Conservation (phyloP, 2,113 vertebrate species). For the Chaetorhynchus papuensis region DNA sequence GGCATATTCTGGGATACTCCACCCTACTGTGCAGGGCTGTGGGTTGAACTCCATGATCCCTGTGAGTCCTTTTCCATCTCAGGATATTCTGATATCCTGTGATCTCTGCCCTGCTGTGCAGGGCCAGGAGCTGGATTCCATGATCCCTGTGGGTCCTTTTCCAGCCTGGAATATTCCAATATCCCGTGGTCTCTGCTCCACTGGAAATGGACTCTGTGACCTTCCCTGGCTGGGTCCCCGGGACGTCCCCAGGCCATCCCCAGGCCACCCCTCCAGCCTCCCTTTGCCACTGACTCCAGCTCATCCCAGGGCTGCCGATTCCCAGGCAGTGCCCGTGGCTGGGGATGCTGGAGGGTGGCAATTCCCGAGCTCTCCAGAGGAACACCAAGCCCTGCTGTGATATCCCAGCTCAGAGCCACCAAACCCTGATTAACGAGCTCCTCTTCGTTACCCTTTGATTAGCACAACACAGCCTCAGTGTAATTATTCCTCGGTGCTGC, state of each 20-base stretch:
- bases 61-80: background rate
- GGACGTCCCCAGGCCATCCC: background rate
- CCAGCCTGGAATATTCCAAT: no score
- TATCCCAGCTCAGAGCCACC: background rate
- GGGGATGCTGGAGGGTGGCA: background rate
- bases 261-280: background rate
- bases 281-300: fast-evolving
- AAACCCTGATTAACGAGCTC: background rate
- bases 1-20: no score
- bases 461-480: background rate
- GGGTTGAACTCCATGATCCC: background rate
- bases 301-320: fast-evolving
- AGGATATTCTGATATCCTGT: background rate
- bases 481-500: constrained; percentile 13
- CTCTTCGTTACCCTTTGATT: constrained; percentile 41
- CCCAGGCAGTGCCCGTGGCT: background rate
- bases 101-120: no score
- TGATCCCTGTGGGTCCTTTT: background rate
- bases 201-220: background rate
- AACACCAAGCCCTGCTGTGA: background rate
- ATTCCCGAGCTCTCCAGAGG: background rate
- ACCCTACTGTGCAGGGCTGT: background rate
- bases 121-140: no score
- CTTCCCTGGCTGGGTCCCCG: background rate
- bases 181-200: background rate